Evolutionary conservation across 2,797 vertebrate genomes (phyloP).

Genomic region (Squalus acanthias): DNA sequence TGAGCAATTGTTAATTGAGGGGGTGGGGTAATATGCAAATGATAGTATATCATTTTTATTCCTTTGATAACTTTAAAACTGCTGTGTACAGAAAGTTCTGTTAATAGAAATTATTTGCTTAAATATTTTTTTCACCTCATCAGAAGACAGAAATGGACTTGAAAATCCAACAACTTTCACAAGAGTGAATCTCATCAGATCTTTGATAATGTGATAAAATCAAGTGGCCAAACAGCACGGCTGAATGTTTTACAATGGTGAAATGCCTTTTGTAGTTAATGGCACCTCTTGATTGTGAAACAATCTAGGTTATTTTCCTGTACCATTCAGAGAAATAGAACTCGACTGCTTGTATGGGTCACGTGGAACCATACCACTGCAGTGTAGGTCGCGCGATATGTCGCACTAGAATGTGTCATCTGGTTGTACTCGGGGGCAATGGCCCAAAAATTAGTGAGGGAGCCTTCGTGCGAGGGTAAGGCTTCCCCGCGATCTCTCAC

Average conservation of each 20-base stretch:
- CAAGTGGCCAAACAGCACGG: background rate
- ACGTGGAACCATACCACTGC: too few relatives aligned
- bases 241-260: too few relatives aligned
- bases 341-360: too few relatives aligned
- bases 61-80: background rate
- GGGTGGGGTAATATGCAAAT: background rate
- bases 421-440: background rate
- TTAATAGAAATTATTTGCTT: background rate
- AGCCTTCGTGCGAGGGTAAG: too few relatives aligned
- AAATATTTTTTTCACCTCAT: background rate
- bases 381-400: too few relatives aligned
- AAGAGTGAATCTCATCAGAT: background rate
- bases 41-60: background rate
- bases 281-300: too few relatives aligned
- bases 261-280: too few relatives aligned
- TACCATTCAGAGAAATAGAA: too few relatives aligned
- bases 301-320: too few relatives aligned
- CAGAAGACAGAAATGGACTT: background rate
- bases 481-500: too few relatives aligned
- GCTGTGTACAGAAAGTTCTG: background rate
- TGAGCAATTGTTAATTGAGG: background rate
- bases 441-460: too few relatives aligned
- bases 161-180: background rate
- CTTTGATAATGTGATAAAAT: background rate
- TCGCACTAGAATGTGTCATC: background rate